Conservation (phyloP, 2,888 invertebrate genomes). For the Eupithecia abbreviata region DNA sequence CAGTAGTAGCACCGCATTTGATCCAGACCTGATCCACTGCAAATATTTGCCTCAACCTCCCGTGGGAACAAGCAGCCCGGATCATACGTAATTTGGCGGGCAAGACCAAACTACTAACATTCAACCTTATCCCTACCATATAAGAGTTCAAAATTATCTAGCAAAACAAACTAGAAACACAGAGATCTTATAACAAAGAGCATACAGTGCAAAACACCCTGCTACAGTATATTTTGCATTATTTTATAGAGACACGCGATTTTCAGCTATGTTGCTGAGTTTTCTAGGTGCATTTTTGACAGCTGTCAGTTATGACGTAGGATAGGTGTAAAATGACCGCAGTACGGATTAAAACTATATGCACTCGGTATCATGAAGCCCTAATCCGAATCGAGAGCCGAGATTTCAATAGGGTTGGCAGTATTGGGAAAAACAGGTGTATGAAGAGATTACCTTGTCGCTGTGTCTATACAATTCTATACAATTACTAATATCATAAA, state of each 20-base stretch:
- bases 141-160: conserved; percentile 5
- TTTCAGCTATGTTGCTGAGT: not conserved
- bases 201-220: conserved; percentile 11
- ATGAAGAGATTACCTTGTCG: not conserved
- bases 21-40: conserved; percentile 45
- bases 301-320: conserved; percentile 21
- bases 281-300: conserved; percentile 5
- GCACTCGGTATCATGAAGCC: conserved; percentile 37
- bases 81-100: conserved; percentile 22
- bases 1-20: conserved; percentile 36
- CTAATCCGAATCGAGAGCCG: conserved; percentile 26
- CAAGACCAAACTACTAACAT: conserved; percentile 11
- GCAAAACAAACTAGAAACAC: conserved; percentile 4
- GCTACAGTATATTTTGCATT: conserved; percentile 11
- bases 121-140: conserved; percentile 6
- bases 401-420: conserved; percentile 36
- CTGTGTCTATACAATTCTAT: not conserved
- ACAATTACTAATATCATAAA: too few relatives aligned
- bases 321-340: conserved; percentile 23
- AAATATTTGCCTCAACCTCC: conserved; percentile 47
- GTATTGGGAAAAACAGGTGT: not conserved
- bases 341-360: conserved; percentile 25
- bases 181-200: conserved; percentile 5
- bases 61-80: conserved; percentile 44
- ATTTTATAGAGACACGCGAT: not conserved